Evolutionary conservation across 2,113 vertebrate genomes (phyloP), one percentile per base, ranked within the genome.

Genomic region (Austrofundulus limnaeus): DNA sequence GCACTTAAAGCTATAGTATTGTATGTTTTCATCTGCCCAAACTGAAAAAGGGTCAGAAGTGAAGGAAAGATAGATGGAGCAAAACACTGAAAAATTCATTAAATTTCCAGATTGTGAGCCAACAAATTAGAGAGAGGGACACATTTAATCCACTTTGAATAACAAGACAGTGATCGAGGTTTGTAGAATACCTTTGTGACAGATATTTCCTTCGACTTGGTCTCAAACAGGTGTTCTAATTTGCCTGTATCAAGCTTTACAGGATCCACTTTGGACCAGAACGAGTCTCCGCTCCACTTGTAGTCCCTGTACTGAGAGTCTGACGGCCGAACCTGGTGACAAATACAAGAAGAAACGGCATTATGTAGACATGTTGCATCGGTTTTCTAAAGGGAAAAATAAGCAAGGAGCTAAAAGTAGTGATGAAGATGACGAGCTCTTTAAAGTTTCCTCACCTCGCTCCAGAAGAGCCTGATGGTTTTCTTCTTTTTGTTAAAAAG

Each of bases 381-480:
- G 34, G 51, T 46, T 69, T 77, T 34, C 31, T 2, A 10, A 34
- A 34, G 2, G 9, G 10, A 34, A 5, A 34, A 34, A 34, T 7
- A 34, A 34, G 47, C 14, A 28, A 15, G 24, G 20, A 49, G 17
- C n/a, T 20, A 46, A 46, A 46, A 19, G 20, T 23, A 50, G 25
- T 28, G 25, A 28, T 28, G 25, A 12, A 15, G 39, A 2, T 15
- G 39, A 41, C 10, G 28, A 34, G 5, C 10, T 10, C 31, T 34
- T 10, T 2, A 34, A 8, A 5, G 5, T 42, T 12, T 85, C 74
- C 95, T 90, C 57, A 98, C 95, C 88, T 99, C 97, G 1, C 94
- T 98, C 97, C 97, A 99, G 88, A 99, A 99, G 3, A 99, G 92
- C 73, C 96, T 92, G 68, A 99, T 97, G 11, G 96, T 99, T 91